Conservation (phyloP, 2,797 vertebrate species). For the Rhadinocentrus ornatus region DNA sequence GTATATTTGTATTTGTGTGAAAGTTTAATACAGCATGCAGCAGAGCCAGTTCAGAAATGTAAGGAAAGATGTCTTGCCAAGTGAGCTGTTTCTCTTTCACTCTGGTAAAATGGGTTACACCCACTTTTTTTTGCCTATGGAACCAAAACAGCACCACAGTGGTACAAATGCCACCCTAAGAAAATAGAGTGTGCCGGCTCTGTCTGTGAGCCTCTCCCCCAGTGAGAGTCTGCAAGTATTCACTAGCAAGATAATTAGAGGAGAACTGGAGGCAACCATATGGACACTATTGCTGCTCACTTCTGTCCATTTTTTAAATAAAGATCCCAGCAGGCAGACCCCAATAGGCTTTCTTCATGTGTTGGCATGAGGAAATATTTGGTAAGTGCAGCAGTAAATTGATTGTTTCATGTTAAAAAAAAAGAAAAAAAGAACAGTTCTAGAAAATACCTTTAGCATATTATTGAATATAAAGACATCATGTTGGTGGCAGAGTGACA, state of each 20-base stretch:
- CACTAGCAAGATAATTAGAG: constrained; percentile 72
- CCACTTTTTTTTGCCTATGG: constrained; percentile 31
- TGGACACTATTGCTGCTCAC: constrained; percentile 65
- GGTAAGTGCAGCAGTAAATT: constrained; percentile 19
- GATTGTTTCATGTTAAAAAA: neutral
- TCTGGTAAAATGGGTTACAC: constrained; percentile 27
- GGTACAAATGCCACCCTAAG: constrained; percentile 20
- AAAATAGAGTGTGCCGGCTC: constrained; percentile 29
- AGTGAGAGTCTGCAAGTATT: constrained; percentile 48
- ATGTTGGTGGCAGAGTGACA: constrained; percentile 43
- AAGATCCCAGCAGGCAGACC: constrained; percentile 33
- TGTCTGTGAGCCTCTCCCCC: constrained; percentile 30
- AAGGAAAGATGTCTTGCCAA: constrained; percentile 14
- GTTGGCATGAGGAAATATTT: constrained; percentile 26
- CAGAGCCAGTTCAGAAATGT: constrained; percentile 3
- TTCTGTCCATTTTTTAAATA: constrained; percentile 67
- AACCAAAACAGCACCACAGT: constrained; percentile 6
- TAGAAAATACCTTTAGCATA: constrained; percentile 10
- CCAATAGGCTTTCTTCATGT: constrained; percentile 27
- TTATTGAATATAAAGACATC: constrained; percentile 21
- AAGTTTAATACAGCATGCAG: neutral
- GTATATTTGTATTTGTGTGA: constrained; percentile 2
- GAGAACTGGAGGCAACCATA: constrained; percentile 70
- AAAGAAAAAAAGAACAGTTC: constrained; percentile 4
- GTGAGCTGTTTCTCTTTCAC: constrained; percentile 1